These are phyloP conservation scores for Hylomyscus alleni DNA, from an alignment of 2,797 vertebrate genomes.

Conservation along the genomic window DNA sequence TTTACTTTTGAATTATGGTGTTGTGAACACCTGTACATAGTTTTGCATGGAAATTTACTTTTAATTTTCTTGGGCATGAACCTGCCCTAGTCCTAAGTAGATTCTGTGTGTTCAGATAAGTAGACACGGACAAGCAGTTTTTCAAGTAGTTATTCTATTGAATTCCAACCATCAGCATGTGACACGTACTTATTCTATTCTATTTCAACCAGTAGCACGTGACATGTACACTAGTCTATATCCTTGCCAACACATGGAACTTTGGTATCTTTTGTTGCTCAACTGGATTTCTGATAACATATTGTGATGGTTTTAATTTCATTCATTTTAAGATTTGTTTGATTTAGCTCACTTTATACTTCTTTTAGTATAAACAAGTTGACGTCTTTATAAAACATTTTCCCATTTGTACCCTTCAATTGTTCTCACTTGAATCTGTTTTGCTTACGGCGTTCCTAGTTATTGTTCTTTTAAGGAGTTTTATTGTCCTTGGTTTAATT, in stretches of 20 bases:
- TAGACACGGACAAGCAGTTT: neutral
- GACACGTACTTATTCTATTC: neutral
- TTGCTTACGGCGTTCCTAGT: neutral
- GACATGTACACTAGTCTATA: neutral
- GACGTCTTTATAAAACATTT: neutral
- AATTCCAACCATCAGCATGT: neutral
- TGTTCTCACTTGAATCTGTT: constrained; percentile 7
- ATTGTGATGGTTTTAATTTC: neutral
- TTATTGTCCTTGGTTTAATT: neutral
- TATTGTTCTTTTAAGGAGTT: neutral
- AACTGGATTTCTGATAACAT: neutral
- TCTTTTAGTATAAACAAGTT: neutral
- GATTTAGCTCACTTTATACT: neutral
- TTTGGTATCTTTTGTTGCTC: neutral
- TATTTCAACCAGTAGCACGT: neutral
- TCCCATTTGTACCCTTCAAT: neutral
- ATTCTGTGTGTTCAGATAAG: neutral
- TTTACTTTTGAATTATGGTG: neutral
- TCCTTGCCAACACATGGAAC: neutral
- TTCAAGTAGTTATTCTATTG: neutral
- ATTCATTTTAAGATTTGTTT: neutral
- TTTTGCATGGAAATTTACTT: neutral
- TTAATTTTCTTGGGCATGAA: neutral
- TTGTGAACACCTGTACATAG: neutral
- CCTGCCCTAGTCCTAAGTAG: neutral